Evolutionary conservation across 30 jellyfish, hydroid and myxozoan species (phyloP), one percentile per base, ranked within the genome.

Genomic region (Aurelia sp.): DNA sequence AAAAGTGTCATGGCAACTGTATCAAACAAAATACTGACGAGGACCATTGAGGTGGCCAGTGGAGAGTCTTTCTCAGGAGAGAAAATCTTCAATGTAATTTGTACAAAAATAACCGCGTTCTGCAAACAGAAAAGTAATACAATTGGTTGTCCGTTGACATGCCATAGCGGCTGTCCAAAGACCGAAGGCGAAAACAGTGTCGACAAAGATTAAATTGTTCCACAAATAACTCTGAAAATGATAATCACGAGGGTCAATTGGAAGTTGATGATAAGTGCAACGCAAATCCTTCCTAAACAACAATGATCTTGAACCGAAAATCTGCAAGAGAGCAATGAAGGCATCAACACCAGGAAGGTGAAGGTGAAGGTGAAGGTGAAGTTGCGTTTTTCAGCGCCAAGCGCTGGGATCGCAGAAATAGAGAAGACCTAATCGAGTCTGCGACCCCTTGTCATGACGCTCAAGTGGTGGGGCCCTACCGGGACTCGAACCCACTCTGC

Each of bases 91-190:
- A 19, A 57, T 57, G 24, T 57, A 57, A 57, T 57, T 57, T 57
- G 67, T 57, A 9, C 67, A 57, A 57, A 57, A 57, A 57, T 57
- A 57, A 2, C 67, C 67, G 8, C 19, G 24, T 57, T 57, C 67
- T 7, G 3, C 3, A 57, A 57, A 57, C 48, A 38, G 24, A 57
- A 57, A 2, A 9, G 67, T 13, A 9, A 57, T 57, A 57, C 67
- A 57, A 57, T 57, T 57, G 19, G 67, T 57, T 57, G 67, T 57
- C 67, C 67, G 67, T 9, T 19, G 67, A 57, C 67, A 57, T 7
- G 67, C 67, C 67, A 57, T 57, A 9, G 67, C 67, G 24, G 67
- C 67, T 57, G n/a, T n/a, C n/a, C n/a, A n/a, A n/a, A n/a, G n/a
- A n/a, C n/a, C n/a, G n/a, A n/a, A n/a, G n/a, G n/a, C n/a, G n/a